A percentile compares a stretch with the other conserved stretches of the same genome.
Conservation (phyloP, 2,888 invertebrate genomes). For the Ferrisia virgata region DNA sequence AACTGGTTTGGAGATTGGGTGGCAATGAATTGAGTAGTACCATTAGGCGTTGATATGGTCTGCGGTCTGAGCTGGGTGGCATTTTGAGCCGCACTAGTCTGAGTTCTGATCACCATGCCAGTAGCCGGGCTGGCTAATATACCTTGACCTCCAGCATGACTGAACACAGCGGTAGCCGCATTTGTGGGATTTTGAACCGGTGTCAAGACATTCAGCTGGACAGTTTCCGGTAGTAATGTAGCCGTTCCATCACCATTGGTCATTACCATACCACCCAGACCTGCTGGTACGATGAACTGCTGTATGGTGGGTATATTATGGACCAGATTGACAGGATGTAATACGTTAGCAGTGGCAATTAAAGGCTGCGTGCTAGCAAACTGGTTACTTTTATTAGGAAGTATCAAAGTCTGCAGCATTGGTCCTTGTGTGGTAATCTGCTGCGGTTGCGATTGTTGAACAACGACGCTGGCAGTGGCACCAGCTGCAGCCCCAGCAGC, state of each 20-base stretch:
- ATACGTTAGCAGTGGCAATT: conserved; percentile 59
- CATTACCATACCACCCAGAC: conserved; percentile 78
- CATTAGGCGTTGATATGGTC: conserved; percentile 55
- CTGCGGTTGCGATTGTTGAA: conserved; percentile 50
- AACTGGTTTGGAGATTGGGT: conserved; percentile 50
- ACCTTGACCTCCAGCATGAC: conserved; percentile 64
- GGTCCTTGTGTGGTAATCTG: conserved; percentile 55
- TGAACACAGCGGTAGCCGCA: conserved; percentile 57
- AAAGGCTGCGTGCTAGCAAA: conserved; percentile 65
- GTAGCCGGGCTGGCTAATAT: conserved; percentile 62
- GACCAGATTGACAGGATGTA: conserved; percentile 78
- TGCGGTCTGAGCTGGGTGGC: conserved; percentile 49
- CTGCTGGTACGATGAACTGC: conserved; percentile 79
- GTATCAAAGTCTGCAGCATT: conserved; percentile 71
- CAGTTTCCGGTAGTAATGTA: conserved; percentile 68
- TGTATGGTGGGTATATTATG: conserved; percentile 76
- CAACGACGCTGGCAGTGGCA: conserved; percentile 48
- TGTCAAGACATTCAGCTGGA: conserved; percentile 64
- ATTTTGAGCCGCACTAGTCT: conserved; percentile 60
- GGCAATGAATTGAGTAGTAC: conserved; percentile 57
- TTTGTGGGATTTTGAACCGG: conserved; percentile 61
- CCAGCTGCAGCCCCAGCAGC: conserved; percentile 4
- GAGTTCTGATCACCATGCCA: conserved; percentile 76
- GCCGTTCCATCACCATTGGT: conserved; percentile 70
- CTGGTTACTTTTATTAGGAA: conserved; percentile 62